Percentiles rank a stretch among this genome's conserved stretches.
phyloP scores from a whole-genome alignment of 2,113 vertebrate genomes.

The Bos indicus region DNA sequence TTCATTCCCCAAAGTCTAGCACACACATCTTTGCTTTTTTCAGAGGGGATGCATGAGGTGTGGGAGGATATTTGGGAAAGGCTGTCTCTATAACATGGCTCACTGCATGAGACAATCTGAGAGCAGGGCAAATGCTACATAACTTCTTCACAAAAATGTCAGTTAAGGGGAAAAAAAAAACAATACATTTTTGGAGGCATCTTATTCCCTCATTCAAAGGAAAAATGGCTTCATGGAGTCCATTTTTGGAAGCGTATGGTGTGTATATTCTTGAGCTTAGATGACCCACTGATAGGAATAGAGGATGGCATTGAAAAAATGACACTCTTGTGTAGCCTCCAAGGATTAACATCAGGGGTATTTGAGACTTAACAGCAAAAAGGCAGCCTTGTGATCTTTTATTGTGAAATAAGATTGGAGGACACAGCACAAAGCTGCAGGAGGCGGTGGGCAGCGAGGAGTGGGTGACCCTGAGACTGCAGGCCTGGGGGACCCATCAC shows the following conservation, averaged over 20 bases:
- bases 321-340: background rate
- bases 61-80: background rate
- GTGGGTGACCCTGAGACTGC: background rate
- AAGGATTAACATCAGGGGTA: background rate
- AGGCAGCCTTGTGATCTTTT: background rate
- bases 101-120: background rate
- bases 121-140: background rate
- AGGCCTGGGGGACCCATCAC: background rate
- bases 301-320: background rate
- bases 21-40: background rate
- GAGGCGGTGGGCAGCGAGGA: fast-evolving
- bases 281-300: background rate
- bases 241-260: background rate
- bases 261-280: background rate
- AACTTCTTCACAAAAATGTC: background rate
- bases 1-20: background rate
- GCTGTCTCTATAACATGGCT: background rate
- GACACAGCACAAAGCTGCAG: background rate
- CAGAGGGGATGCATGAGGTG: background rate
- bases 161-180: background rate
- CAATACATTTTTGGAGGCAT: background rate
- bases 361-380: background rate
- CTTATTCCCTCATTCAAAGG: background rate
- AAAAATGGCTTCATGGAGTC: background rate
- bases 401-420: background rate